Evolutionary conservation across 2,888 invertebrate species (phyloP).

Genomic region (Thalpophila matura): DNA sequence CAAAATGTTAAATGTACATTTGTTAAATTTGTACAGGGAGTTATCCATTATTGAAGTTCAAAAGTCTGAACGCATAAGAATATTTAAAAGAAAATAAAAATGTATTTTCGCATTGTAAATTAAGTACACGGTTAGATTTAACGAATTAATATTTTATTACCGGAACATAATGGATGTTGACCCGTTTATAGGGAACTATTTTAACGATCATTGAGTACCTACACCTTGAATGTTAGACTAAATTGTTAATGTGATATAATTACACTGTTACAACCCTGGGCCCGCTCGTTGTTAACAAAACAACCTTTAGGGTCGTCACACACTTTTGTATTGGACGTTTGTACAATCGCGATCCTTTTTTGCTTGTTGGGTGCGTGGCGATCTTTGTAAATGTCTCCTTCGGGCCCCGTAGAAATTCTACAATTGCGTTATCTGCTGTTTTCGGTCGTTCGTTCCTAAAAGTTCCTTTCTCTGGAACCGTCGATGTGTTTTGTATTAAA

Average conservation of each 20-base stretch:
- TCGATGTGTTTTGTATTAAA: slow-evolving; percentile 83
- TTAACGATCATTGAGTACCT: slow-evolving; percentile 76
- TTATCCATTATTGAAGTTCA: slow-evolving; percentile 86
- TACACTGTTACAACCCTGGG: slow-evolving; percentile 82
- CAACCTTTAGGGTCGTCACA: slow-evolving; percentile 52
- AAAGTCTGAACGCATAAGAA: slow-evolving; percentile 88
- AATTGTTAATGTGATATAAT: slow-evolving; percentile 85
- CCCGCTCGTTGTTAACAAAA: slow-evolving; percentile 67
- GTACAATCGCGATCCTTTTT: slow-evolving; percentile 32
- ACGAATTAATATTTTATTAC: slow-evolving; percentile 89
- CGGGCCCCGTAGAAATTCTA: slow-evolving; percentile 78
- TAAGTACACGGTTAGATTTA: slow-evolving; percentile 87
- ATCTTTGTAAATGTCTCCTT: slow-evolving; percentile 39
- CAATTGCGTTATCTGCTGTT: slow-evolving; percentile 77
- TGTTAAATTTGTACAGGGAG: slow-evolving; percentile 90
- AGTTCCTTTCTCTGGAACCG: slow-evolving; percentile 79
- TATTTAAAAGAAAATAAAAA: slow-evolving; percentile 63
- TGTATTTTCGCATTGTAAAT: slow-evolving; percentile 90
- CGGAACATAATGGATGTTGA: slow-evolving; percentile 85
- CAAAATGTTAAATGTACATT: slow-evolving; percentile 86
- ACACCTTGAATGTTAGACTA: slow-evolving; percentile 84
- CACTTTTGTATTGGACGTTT: slow-evolving; percentile 40
- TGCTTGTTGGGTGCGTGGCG: slow-evolving; percentile 52
- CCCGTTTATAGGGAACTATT: slow-evolving; percentile 82
- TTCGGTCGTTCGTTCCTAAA: slow-evolving; percentile 87